Percentiles rank a stretch among this genome's conserved stretches.
Conservation (phyloP, 2,888 invertebrate species). For the Tipula lateralis region DNA sequence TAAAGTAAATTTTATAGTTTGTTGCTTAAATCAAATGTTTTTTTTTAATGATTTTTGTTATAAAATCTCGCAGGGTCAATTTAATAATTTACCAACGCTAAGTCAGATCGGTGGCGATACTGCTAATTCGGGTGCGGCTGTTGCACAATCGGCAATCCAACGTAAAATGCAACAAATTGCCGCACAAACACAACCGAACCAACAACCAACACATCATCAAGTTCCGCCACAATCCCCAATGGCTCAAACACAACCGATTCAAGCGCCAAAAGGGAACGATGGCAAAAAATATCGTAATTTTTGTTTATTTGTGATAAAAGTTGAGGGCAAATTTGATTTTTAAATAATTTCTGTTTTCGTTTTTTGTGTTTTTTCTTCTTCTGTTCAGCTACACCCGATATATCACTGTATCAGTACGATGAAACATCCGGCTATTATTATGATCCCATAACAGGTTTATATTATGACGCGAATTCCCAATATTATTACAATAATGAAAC, state of each 20-base stretch:
- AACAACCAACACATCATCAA: conserved; percentile 44
- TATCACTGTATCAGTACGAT: conserved; percentile 88
- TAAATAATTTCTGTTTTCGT: conserved; percentile 20
- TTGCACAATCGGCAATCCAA: conserved; percentile 79
- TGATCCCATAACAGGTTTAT: conserved; percentile 86
- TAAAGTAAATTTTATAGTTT: conserved; percentile 37
- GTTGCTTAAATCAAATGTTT: no score
- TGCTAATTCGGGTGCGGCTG: conserved; percentile 82
- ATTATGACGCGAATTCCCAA: conserved; percentile 92
- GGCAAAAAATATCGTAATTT: conserved; percentile 60
- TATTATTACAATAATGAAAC: conserved; percentile 94
- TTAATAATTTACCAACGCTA: conserved; percentile 40
- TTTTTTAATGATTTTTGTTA: neutral
- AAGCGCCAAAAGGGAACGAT: conserved; percentile 56
- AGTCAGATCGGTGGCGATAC: conserved; percentile 42
- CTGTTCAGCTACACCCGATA: conserved; percentile 68
- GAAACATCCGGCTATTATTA: conserved; percentile 94
- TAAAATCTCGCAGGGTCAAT: conserved; percentile 38
- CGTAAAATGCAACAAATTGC: conserved; percentile 40
- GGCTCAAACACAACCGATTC: conserved; percentile 25
- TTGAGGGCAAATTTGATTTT: neutral
- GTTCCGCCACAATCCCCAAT: neutral
- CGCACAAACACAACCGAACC: conserved; percentile 47
- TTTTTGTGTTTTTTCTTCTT: conserved; percentile 25
- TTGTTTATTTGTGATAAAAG: neutral